These are phyloP conservation scores for Drosophila emarginata DNA, from an alignment of 2,888 invertebrate genomes.

Conservation along the genomic window DNA sequence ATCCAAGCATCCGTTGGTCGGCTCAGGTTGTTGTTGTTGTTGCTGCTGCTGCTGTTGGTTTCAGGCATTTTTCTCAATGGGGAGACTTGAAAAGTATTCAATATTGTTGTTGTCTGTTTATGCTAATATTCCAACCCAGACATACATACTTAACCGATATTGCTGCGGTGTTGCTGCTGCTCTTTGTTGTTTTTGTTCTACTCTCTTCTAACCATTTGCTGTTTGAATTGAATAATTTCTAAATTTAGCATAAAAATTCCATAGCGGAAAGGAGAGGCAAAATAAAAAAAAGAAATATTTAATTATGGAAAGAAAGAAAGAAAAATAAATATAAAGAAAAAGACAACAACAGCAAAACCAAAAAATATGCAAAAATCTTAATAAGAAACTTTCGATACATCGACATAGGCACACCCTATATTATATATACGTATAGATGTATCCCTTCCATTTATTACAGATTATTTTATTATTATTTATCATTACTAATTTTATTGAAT, in stretches of 20 bases:
- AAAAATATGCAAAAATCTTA: constrained; percentile 1
- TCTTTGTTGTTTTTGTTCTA: constrained; percentile 36
- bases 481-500: no score
- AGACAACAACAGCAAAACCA: neutral
- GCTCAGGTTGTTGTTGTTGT: constrained; percentile 26
- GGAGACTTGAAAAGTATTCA: constrained; percentile 55
- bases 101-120: constrained; percentile 45
- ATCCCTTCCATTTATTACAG: no score
- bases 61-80: constrained; percentile 68
- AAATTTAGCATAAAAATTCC: constrained; percentile 70
- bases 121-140: constrained; percentile 36
- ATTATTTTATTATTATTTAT: no score
- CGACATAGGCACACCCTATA: neutral
- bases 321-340: constrained; percentile 28
- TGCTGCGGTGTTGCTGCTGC: constrained; percentile 46
- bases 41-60: constrained; percentile 46
- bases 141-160: constrained; percentile 49
- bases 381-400: neutral
- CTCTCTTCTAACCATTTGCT: constrained; percentile 26
- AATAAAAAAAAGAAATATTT: constrained; percentile 16
- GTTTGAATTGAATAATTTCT: constrained; percentile 69
- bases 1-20: constrained; percentile 73
- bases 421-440: no score
- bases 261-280: constrained; percentile 37
- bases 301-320: constrained; percentile 25